Evolutionary conservation across 2,113 vertebrate genomes (phyloP).

Genomic region (Corydoras maculifer): DNA sequence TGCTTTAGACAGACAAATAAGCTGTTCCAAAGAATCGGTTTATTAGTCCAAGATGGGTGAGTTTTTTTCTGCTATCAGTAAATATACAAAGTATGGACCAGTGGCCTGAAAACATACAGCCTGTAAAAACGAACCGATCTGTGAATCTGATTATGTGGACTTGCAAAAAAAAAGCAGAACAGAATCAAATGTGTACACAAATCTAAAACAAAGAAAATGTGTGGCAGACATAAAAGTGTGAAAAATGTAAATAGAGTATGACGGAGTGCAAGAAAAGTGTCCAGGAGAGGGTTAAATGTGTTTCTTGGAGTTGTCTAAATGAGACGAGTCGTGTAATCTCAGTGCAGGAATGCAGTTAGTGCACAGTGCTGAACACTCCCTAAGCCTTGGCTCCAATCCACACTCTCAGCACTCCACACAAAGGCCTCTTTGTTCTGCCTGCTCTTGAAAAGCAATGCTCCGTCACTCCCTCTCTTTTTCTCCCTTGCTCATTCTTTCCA

Average conservation of each 20-base stretch:
- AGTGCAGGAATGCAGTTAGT: constrained; percentile 74
- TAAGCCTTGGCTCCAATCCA: constrained; percentile 68
- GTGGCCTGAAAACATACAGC: constrained; percentile 3
- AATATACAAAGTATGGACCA: constrained; percentile 13
- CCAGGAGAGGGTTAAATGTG: constrained; percentile 65
- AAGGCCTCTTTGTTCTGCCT: constrained; percentile 71
- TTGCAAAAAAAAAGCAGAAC: constrained; percentile 18
- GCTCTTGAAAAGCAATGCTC: constrained; percentile 72
- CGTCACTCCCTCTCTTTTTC: constrained; percentile 26
- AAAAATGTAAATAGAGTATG: constrained; percentile 34
- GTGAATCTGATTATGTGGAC: constrained; percentile 23
- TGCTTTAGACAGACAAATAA: not conserved
- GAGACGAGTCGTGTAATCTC: constrained; percentile 74
- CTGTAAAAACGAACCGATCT: constrained; percentile 7
- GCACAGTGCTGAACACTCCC: constrained; percentile 74
- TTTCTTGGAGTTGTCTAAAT: constrained; percentile 69
- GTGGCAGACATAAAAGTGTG: not conserved
- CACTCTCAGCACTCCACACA: constrained; percentile 70
- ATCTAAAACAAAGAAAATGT: not conserved
- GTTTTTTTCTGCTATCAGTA: constrained; percentile 5
- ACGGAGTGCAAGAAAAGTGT: constrained; percentile 33
- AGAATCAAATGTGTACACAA: not conserved
- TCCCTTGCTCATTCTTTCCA: too few species aligned
- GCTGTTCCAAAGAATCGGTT: not conserved
- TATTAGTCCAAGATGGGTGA: constrained; percentile 2